phyloP scores from a whole-genome alignment of 2,888 invertebrate genomes.

The Kryphioiulus occultus region DNA sequence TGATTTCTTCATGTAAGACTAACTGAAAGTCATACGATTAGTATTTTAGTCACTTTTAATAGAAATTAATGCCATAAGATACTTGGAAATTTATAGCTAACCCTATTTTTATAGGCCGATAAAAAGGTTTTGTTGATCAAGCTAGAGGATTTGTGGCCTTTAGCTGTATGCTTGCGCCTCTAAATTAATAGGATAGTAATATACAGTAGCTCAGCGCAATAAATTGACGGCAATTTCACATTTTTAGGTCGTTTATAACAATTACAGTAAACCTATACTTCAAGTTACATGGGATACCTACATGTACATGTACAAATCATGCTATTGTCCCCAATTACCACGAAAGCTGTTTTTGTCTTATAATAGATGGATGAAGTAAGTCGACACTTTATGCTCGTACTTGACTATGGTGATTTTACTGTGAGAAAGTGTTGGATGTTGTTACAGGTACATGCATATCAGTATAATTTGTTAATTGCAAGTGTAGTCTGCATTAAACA shows the following conservation, averaged over 20 bases:
- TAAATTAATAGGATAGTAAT: neutral
- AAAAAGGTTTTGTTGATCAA: neutral
- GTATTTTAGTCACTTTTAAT: conserved; percentile 18
- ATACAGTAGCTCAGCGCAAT: neutral
- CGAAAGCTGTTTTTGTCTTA: neutral
- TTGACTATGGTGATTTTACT: no score
- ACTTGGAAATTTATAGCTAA: neutral
- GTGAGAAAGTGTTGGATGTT: no score
- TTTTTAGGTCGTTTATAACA: neutral
- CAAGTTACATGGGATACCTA: neutral
- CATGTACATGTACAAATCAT: no score
- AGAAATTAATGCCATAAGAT: neutral
- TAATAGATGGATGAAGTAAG: neutral
- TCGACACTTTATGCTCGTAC: no score
- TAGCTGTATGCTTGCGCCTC: neutral
- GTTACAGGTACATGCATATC: neutral
- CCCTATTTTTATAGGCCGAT: conserved; percentile 18
- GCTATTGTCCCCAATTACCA: neutral
- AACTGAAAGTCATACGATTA: neutral
- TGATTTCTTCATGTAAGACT: neutral
- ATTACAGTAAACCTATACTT: neutral
- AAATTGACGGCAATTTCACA: neutral
- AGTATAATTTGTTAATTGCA: neutral
- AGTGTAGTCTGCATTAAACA: neutral
- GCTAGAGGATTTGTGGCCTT: conserved; percentile 31